Conservation (phyloP, 2,797 vertebrate genomes). For the Chloroceryle inda region DNA sequence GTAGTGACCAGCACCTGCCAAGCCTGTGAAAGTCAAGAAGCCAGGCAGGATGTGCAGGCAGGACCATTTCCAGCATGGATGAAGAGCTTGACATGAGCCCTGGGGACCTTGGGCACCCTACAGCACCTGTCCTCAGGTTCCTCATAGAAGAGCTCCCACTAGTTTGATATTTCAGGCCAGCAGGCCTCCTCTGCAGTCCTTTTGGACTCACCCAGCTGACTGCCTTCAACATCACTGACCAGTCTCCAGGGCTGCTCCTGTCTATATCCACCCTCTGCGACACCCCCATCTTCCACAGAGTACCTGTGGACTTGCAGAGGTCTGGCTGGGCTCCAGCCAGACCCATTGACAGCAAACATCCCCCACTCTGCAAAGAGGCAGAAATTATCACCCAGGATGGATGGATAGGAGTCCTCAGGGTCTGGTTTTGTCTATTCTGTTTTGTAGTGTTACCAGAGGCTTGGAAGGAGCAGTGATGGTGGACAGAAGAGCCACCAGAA, state of each 20-base stretch:
- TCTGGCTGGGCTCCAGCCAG: background rate
- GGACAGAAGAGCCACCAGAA: background rate
- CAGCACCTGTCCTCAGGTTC: background rate
- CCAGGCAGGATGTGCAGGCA: background rate
- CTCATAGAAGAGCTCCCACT: background rate
- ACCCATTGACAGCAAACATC: background rate
- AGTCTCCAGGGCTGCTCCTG: background rate
- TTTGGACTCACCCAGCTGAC: background rate
- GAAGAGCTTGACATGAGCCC: background rate
- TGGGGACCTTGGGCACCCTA: background rate
- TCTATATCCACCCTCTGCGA: background rate
- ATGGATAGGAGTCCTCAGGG: background rate
- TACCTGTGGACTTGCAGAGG: background rate
- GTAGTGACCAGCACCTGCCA: background rate
- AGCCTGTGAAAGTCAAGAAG: fast-evolving
- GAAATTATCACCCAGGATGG: background rate
- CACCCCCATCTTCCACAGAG: fast-evolving
- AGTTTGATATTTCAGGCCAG: background rate
- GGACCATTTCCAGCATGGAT: background rate
- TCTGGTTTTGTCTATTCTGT: background rate
- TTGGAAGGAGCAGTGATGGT: background rate
- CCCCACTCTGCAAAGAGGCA: background rate
- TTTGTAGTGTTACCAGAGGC: background rate
- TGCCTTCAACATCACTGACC: background rate
- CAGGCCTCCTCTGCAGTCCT: background rate